Evolutionary conservation across 2,888 invertebrate genomes (phyloP).

Genomic region (Amitus sp.): DNA sequence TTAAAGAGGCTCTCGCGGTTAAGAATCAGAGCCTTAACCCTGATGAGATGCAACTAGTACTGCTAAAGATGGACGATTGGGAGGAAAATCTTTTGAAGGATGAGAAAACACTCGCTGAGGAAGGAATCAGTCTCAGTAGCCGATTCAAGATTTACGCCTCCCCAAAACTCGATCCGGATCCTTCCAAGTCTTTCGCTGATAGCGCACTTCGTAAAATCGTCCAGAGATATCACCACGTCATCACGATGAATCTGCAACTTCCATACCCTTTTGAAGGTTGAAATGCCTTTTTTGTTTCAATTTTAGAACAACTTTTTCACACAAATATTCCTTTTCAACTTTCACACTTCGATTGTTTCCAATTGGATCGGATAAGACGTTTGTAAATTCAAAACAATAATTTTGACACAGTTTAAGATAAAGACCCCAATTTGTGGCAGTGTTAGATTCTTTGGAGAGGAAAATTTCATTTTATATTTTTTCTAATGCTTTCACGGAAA

Average conservation of each 20-base stretch:
- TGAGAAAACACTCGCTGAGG: slow-evolving; percentile 63
- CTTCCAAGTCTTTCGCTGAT: slow-evolving; percentile 59
- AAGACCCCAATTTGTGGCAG: too few relatives aligned
- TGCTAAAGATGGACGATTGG: slow-evolving; percentile 65
- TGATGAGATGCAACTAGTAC: slow-evolving; percentile 64
- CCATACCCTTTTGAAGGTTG: too few relatives aligned
- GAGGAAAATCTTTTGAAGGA: slow-evolving; percentile 61
- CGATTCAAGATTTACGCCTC: slow-evolving; percentile 68
- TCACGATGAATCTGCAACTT: slow-evolving; percentile 72
- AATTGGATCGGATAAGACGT: too few relatives aligned
- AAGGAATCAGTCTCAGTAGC: slow-evolving; percentile 55
- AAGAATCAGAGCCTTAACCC: slow-evolving; percentile 65
- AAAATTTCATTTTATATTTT: too few relatives aligned
- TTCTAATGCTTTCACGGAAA: too few relatives aligned
- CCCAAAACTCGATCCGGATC: slow-evolving; percentile 66
- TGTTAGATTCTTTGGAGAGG: too few relatives aligned
- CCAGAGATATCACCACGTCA: slow-evolving; percentile 72
- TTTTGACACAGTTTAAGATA: too few relatives aligned
- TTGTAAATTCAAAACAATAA: too few relatives aligned
- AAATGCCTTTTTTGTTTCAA: too few relatives aligned
- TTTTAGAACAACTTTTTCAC: too few relatives aligned
- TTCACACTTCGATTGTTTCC: too few relatives aligned
- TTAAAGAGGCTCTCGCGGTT: slow-evolving; percentile 69
- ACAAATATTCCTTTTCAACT: too few relatives aligned
- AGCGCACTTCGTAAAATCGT: slow-evolving; percentile 66